Base-by-base conservation (phyloP, 2,888 invertebrate genomes). In the Dryobotodes eremita region DNA sequence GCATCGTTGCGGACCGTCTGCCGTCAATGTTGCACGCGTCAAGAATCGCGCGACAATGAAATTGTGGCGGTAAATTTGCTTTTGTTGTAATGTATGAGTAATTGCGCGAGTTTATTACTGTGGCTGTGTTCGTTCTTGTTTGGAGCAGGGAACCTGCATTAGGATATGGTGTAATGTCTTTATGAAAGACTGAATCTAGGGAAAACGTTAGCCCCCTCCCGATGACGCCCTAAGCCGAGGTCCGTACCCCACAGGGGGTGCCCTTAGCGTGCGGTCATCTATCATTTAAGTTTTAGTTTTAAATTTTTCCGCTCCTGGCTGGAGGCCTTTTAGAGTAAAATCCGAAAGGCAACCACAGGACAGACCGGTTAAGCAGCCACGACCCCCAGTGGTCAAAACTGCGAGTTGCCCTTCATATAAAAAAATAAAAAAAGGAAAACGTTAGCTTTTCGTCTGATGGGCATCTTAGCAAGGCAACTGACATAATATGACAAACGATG, bases 31-130 rank as follows among this genome's bases (percentile, higher is more conserved):
- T 77, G 77, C 79, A 77, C 88, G 88, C 84, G 88, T 88, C 87
- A 88, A 79, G 81, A 87, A 64, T 75, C 73, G 79, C 70, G 79
- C 88, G 78, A 86, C 87, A 80, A 80, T 88, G 82, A 84, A 88
- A 80, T 81, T 86, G 87, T 77, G 77, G 64, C 70, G 64, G 75
- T 65, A 81, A 70, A 81, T 82, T 71, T 69, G 87, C 87, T 86
- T 82, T 87, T 87, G 87, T 87, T 79, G 82, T 75, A 66, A 76
- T 80, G 83, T 87, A 77, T 75, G 86, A 80, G 84, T 88, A 86
- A 87, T 87, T 86, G 84, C 31, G 73, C 79, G 62, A 69, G 80
- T 86, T 87, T 77, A 75, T 72, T 79, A 46, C 79, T 78, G 71
- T 61, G 48, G 42, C 59, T 62, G 65, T 20, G 61, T 55, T 76